Evolutionary conservation across 2,113 vertebrate genomes (phyloP).

Genomic region (Nesoenas mayeri): DNA sequence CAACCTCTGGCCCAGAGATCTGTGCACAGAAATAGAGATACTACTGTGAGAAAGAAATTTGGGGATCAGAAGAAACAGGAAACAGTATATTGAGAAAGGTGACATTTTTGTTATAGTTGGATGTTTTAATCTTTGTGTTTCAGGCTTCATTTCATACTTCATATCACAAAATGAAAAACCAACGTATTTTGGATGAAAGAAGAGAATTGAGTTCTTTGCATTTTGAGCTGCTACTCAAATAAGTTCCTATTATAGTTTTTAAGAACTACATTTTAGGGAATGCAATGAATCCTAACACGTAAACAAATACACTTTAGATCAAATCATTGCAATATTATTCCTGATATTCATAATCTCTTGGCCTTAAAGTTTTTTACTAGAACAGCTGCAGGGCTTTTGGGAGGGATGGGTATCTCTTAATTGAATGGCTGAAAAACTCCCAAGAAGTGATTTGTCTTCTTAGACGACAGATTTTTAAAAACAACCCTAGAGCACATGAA

Average conservation of each 20-base stretch:
- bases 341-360: not conserved
- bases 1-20: not conserved
- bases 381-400: not conserved
- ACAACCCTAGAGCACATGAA: not conserved
- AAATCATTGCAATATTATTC: not conserved
- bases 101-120: not conserved
- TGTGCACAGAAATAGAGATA: not conserved
- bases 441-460: slow-evolving; percentile 12
- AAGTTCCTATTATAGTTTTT: not conserved
- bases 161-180: not conserved
- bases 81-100: not conserved
- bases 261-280: not conserved
- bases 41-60: not conserved
- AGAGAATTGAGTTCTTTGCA: not conserved
- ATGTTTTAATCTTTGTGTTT: not conserved
- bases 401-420: not conserved
- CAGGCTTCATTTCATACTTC: not conserved
- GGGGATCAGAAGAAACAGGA: not conserved
- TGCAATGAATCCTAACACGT: not conserved
- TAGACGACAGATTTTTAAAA: not conserved
- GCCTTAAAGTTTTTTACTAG: not conserved
- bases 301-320: not conserved
- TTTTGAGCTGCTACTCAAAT: not conserved
- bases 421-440: not conserved
- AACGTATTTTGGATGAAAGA: not conserved